Evolutionary conservation across 2,888 invertebrate species (phyloP), one percentile per base, ranked within the genome.

Genomic region (Hypena proboscidalis): DNA sequence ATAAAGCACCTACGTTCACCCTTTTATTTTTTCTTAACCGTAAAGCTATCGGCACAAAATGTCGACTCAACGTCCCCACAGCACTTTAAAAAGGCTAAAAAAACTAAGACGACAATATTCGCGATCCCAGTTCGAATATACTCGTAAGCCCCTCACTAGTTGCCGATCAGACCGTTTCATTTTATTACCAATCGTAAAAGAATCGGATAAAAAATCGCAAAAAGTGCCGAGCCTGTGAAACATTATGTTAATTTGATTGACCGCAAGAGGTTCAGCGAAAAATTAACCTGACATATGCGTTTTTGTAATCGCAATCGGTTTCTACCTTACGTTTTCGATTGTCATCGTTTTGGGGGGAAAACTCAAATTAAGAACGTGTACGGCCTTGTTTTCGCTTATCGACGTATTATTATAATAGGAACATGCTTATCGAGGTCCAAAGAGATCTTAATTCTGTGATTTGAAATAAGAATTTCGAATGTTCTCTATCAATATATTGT

Each of bases 151-250:
- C 29, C 32, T 39, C 54, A 65, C 73, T 71, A 79, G 77, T 70
- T 70, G 70, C 69, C 63, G 75, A 69, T 40, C 48, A 78, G 72
- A 63, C 66, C 63, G 58, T 85, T 80, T 65, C 49, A 58, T 83
- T 86, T 87, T 85, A 87, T 83, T 62, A 72, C 60, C 63, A 40
- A 52, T 76, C 77, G 79, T 86, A 81, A 85, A 83, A 59, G 80
- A 69, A 67, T 70, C 67, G 54, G 67, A 68, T 73, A 66, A 68
- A 74, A 78, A 49, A 77, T 63, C 63, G 39, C 70, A 62, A 48
- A 54, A 49, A 68, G 53, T 33, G 70, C 69, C 70, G 70, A 67
- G 57, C 61, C 52, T 67, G 63, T 65, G 45, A 63, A 67, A 71
- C 71, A 66, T 81, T n/a, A 85, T 85, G 80, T 74, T 85, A 85